A percentile compares a stretch with the other conserved stretches of the same genome.
Evolutionary conservation across 2,797 vertebrate genomes (phyloP).

Genomic region (Xenentodon cancila): DNA sequence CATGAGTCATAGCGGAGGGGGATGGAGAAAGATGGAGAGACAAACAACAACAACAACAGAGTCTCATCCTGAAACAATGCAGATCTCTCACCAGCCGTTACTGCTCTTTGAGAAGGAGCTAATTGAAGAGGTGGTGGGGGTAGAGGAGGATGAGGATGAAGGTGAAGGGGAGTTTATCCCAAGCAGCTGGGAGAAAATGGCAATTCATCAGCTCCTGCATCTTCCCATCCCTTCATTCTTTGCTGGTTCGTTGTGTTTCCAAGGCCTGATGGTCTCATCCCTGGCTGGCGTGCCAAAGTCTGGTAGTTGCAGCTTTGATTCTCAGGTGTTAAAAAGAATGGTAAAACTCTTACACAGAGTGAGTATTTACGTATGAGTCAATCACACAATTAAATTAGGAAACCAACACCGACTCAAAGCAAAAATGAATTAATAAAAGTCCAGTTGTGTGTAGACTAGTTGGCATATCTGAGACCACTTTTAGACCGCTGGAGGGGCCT

Average conservation of each 20-base stretch:
- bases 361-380: too few species aligned
- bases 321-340: constrained; percentile 31
- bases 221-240: constrained; percentile 29
- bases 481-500: constrained; percentile 66
- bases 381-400: too few species aligned
- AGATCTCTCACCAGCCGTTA: constrained; percentile 65
- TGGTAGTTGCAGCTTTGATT: constrained; percentile 9
- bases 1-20: constrained; percentile 55
- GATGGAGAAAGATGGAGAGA: constrained; percentile 36
- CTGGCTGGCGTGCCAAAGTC: constrained; percentile 7
- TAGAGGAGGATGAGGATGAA: constrained; percentile 49
- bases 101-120: constrained; percentile 68
- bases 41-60: constrained; percentile 70
- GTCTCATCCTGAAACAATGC: constrained; percentile 70
- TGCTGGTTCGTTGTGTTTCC: constrained; percentile 28
- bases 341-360: too few species aligned
- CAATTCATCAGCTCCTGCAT: constrained; percentile 22
- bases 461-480: constrained; percentile 65
- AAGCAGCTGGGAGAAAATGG: constrained; percentile 52
- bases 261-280: constrained; percentile 30
- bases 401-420: neutral
- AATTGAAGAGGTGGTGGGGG: constrained; percentile 67
- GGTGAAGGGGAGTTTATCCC: constrained; percentile 31
- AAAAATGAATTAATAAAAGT: neutral
- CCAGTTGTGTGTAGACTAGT: constrained; percentile 17